A percentile compares a stretch with the other conserved stretches of the same genome.
Conservation (phyloP, 2,797 vertebrate species). For the Dallia pectoralis region DNA sequence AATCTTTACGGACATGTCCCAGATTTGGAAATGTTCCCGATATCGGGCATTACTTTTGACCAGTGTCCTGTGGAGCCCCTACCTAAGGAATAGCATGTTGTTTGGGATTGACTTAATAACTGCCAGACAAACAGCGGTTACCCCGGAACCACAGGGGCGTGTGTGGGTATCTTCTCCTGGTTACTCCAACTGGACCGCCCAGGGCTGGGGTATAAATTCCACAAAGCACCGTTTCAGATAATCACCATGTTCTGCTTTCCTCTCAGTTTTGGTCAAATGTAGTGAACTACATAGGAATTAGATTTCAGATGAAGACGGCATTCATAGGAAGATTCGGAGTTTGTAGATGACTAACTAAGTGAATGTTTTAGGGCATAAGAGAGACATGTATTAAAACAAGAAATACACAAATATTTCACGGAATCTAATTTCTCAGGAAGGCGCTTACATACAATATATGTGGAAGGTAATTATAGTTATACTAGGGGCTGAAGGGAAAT, state of each 20-base stretch:
- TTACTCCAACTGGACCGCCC: conserved; percentile 53
- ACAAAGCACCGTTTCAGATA: neutral
- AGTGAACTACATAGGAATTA: neutral
- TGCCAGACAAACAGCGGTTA: neutral
- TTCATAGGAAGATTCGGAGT: neutral
- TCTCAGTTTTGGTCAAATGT: neutral
- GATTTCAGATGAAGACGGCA: neutral
- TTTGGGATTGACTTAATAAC: neutral
- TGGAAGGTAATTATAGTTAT: too few species aligned
- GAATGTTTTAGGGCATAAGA: too few species aligned
- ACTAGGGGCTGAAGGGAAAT: too few species aligned
- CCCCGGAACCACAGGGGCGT: neutral
- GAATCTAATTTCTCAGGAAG: too few species aligned
- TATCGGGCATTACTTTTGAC: too few species aligned
- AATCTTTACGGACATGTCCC: neutral
- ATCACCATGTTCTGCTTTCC: neutral
- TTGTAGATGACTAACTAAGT: neutral
- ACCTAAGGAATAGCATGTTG: too few species aligned
- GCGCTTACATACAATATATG: too few species aligned
- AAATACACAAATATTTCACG: too few species aligned
- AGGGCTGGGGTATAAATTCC: conserved; percentile 16
- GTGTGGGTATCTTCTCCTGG: conserved; percentile 9
- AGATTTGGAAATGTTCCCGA: too few species aligned
- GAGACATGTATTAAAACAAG: too few species aligned
- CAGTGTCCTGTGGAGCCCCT: too few species aligned